Base-by-base conservation (phyloP, 2,797 vertebrate genomes). In the Rhynchotus rufescens region DNA sequence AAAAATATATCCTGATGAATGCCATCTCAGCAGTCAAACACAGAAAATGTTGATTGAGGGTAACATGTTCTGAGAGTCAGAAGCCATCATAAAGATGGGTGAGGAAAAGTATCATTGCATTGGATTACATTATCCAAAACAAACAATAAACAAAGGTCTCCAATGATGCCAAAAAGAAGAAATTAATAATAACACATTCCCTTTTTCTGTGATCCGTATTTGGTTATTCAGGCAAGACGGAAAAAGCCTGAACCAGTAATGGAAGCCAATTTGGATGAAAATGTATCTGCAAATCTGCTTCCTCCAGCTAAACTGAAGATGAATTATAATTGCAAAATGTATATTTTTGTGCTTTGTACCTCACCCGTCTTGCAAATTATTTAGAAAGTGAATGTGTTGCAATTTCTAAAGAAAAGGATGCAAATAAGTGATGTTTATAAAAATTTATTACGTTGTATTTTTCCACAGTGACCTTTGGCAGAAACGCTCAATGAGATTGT, bases 351-450 rank as follows among this genome's bases (percentile, higher is more conserved):
- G 67, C 56, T 62, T 92, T 59, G 28, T 78, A 86, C 61, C 28
- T 91, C 90, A 56, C 14, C 32, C 30, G 71, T n/a, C 73, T 74
- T 59, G 40, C 72, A 86, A 93, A 91, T 74, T 84, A 92, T 84
- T 92, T 74, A 91, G 57, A 81, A 92, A 94, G 3, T 1, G 8
- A 91, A 89, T 30, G 38, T 71, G 57, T 16, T 74, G 8, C 66
- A 72, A 84, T 84, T 86, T 84, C 78, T 88, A 25, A 90, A 86
- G 67, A 62, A 57, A 54, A 80, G 19, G 32, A 82, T 32, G 77
- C 15, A 61, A 61, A 45, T 1, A 61, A 71, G 88, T 57, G 4
- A 45, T 84, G 59, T 92, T 92, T 89, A 80, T 74, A 68, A 75
- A 78, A 89, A 69, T 78, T 72, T 72, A 62, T 62, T 42, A 11